Conservation (phyloP, 2,797 vertebrate genomes). For the Pseudotriccus pelzelni region DNA sequence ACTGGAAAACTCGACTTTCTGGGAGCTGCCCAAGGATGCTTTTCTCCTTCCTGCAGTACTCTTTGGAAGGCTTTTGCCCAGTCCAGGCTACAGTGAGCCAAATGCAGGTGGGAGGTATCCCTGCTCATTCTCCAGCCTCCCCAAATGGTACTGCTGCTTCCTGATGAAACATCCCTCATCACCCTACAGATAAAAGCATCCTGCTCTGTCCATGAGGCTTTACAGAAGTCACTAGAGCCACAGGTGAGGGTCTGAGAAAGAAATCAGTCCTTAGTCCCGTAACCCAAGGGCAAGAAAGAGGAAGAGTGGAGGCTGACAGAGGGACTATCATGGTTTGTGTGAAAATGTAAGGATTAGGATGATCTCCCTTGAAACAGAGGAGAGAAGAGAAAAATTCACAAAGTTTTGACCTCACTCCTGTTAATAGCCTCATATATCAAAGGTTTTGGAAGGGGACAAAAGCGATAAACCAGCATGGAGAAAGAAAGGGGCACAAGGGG, state of each 20-base stretch:
- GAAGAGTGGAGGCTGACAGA: not conserved
- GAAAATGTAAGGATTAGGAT: not conserved
- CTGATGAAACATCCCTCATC: not conserved
- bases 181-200: not conserved
- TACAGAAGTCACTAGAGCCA: not conserved
- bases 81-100: not conserved
- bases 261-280: not conserved
- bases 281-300: not conserved
- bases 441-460: not conserved
- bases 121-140: not conserved
- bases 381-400: not conserved
- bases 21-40: not conserved
- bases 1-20: not conserved
- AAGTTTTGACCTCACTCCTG: not conserved
- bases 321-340: not conserved
- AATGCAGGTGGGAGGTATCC: not conserved
- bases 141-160: not conserved
- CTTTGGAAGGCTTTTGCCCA: not conserved
- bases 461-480: not conserved
- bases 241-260: not conserved
- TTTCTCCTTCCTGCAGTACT: not conserved
- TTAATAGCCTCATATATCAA: not conserved
- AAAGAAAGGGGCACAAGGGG: not conserved
- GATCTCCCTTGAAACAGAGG: not conserved
- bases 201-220: not conserved